Percentiles rank a stretch among this genome's conserved stretches.
These are phyloP conservation scores for Aphyosemion australe DNA, from an alignment of 2,113 vertebrate species.

Conservation along the genomic window DNA sequence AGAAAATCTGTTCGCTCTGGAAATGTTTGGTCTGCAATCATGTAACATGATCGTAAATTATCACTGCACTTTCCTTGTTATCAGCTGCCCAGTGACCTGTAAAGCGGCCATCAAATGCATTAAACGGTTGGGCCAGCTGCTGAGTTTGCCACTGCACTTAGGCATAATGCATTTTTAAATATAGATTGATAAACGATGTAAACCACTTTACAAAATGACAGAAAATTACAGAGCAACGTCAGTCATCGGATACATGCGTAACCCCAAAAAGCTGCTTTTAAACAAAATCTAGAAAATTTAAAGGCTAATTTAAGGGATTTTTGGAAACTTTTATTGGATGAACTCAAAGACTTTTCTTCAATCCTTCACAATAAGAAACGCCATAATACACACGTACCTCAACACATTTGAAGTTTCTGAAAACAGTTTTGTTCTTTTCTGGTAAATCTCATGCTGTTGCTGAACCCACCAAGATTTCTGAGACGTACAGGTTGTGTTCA, in stretches of 20 bases:
- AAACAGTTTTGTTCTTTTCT: too few species aligned
- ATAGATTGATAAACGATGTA: conserved; percentile 3
- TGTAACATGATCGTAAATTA: conserved; percentile 40
- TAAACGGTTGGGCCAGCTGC: conserved; percentile 32
- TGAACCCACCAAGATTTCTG: too few species aligned
- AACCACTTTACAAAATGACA: conserved; percentile 36
- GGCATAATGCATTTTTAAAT: conserved; percentile 38
- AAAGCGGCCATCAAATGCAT: conserved; percentile 23
- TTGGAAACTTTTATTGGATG: too few species aligned
- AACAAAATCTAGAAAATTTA: too few species aligned
- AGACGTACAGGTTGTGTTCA: too few species aligned
- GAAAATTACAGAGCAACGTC: conserved; percentile 14
- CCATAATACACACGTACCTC: too few species aligned
- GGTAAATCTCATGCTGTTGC: too few species aligned
- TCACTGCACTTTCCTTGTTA: conserved; percentile 22
- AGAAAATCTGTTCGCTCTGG: neutral
- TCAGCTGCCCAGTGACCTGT: neutral
- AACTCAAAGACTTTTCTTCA: too few species aligned
- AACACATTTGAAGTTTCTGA: too few species aligned
- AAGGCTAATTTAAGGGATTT: too few species aligned
- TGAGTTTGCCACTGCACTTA: conserved; percentile 33
- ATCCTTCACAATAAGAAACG: too few species aligned
- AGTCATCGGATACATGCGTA: conserved; percentile 11
- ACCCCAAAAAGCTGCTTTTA: too few species aligned
- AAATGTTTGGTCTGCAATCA: conserved; percentile 13